Percentiles rank a stretch among this genome's conserved stretches.
Conservation (phyloP, 2,113 vertebrate species). For the Prionailurus bengalensis region DNA sequence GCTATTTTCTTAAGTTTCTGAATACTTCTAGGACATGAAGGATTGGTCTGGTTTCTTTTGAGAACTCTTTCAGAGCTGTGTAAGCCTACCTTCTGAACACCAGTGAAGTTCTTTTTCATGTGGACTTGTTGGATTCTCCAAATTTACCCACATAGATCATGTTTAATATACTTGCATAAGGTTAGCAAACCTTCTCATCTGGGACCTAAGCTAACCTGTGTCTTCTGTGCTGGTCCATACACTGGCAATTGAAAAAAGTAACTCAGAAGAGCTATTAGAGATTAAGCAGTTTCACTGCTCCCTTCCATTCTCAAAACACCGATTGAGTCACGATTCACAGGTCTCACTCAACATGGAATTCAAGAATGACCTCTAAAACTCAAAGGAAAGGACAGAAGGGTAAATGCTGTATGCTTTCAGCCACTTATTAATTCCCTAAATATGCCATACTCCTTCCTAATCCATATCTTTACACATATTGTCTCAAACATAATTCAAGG, state of each 20-base stretch:
- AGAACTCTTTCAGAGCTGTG: constrained; percentile 2
- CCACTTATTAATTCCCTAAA: neutral
- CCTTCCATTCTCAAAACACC: neutral
- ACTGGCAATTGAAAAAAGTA: neutral
- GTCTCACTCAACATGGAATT: neutral
- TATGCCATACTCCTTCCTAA: neutral
- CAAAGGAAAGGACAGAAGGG: neutral
- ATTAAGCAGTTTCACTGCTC: neutral
- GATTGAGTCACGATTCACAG: neutral
- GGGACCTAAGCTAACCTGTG: neutral
- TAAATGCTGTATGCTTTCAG: neutral
- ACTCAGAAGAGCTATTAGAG: neutral
- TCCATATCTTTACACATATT: neutral
- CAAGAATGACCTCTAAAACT: neutral
- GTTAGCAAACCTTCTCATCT: neutral
- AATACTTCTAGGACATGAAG: constrained; percentile 27
- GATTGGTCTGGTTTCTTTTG: neutral
- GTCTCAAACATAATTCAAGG: neutral
- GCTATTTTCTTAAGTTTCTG: constrained; percentile 61
- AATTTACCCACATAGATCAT: neutral
- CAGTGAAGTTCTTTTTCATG: neutral
- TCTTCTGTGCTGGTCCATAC: neutral
- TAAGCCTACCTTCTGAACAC: neutral
- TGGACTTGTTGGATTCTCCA: neutral
- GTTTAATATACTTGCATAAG: neutral